A percentile compares a stretch with the other conserved stretches of the same genome.
Evolutionary conservation across 2,113 vertebrate genomes (phyloP).

Genomic region (Oophaga pumilio): DNA sequence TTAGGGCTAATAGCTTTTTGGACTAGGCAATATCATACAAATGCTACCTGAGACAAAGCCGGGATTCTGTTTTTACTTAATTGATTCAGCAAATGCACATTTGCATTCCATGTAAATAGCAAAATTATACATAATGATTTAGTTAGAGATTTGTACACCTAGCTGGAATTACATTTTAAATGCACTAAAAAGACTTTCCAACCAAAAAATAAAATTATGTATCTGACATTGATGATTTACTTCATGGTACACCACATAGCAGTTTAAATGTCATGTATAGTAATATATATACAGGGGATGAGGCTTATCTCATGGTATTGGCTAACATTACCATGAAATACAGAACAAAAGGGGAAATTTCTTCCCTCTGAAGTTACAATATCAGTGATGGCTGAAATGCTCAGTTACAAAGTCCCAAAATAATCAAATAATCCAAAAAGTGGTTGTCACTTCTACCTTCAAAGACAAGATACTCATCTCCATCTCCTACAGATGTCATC

Average conservation of each 20-base stretch:
- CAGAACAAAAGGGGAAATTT: no score
- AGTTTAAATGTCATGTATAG: not conserved
- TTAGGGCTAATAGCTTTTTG: slow-evolving; percentile 50
- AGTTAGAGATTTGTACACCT: slow-evolving; percentile 2
- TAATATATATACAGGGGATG: not conserved
- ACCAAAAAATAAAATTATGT: not conserved
- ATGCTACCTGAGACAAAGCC: slow-evolving; percentile 20
- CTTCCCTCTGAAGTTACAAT: no score
- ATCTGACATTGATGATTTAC: not conserved
- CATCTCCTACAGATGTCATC: not conserved
- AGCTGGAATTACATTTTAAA: not conserved
- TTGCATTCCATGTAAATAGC: slow-evolving; percentile 31
- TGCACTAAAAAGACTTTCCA: not conserved
- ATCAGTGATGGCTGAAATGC: not conserved
- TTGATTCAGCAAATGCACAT: slow-evolving; percentile 16
- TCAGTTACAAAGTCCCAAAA: no score
- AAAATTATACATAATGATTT: slow-evolving; percentile 25
- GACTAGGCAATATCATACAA: slow-evolving; percentile 26
- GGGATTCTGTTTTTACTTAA: slow-evolving; percentile 27
- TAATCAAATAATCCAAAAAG: no score
- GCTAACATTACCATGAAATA: no score
- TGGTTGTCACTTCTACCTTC: not conserved
- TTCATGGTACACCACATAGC: not conserved
- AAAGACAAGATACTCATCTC: not conserved
- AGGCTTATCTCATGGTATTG: not conserved